Base-by-base conservation (phyloP, 2,113 vertebrate species). In the Strix uralensis region DNA sequence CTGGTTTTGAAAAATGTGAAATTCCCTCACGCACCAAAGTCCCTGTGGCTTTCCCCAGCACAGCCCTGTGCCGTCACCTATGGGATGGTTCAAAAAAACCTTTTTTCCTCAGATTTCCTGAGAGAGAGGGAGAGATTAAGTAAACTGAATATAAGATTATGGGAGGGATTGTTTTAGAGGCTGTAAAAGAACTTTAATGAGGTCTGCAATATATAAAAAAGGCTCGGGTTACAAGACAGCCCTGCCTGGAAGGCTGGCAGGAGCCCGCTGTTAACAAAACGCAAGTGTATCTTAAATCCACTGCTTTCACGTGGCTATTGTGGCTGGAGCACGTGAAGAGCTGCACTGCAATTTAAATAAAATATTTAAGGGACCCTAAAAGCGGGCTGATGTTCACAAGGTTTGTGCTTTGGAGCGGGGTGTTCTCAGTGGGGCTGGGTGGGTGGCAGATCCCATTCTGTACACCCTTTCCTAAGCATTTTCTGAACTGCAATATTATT, bases 381-480 rank as follows among this genome's bases (percentile, higher is more conserved):
- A 81, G n/a, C 1, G 0, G 7, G 40, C 15, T n/a, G 75, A 71
- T 6, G 25, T 13, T 73, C 30, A 32, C 0, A 6, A 73, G 44
- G 29, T 17, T 42, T 2, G 2, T 1, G 7, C 42, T 30, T 58
- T 0, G 3, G 59, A 65, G 58, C 4, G 0, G n/a, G 49, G 51
- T 65, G n/a, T 49, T 57, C 67, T 65, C n/a, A 72, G 67, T 1
- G 0, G n/a, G 44, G 42, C 20, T 36, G 67, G 51, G 5, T 21
- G 20, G 49, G n/a, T 62, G 66, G 77, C 1, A 0, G 23, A 40
- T 72, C 58, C 58, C 47, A 23, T 34, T 62, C 27, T 4, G 1
- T 46, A 18, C 0, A 1, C 21, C 13, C 63, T 62, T 79, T 54
- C 74, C 47, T 27, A 18, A 8, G 32, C 13, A 7, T 78, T 78